Evolutionary conservation across 2,888 invertebrate species (phyloP).

Genomic region (Xanthorhoe designata): DNA sequence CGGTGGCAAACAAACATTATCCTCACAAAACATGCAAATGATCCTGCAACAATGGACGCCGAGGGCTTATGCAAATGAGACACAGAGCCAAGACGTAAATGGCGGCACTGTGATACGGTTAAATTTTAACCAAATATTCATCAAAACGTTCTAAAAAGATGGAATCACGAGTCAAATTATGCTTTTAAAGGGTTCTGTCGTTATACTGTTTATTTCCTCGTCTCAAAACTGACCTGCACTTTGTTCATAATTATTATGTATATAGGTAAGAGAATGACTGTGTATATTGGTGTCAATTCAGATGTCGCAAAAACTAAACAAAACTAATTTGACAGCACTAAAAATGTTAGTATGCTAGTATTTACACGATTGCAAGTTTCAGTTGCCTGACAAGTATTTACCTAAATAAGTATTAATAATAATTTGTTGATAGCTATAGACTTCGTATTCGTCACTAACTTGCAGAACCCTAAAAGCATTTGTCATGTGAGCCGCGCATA

Average conservation of each 20-base stretch:
- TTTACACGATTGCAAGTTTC: no score
- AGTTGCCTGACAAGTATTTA: no score
- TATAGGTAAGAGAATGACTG: no score
- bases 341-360: no score
- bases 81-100: conserved; percentile 55
- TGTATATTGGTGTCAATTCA: no score
- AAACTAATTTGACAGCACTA: no score
- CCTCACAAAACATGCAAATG: conserved; percentile 66
- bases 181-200: conserved; percentile 11
- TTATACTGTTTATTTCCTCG: not conserved
- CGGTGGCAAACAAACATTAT: conserved; percentile 69
- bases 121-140: conserved; percentile 79
- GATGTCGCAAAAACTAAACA: no score
- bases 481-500: conserved; percentile 68
- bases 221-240: no score
- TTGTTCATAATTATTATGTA: no score
- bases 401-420: no score
- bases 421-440: no score
- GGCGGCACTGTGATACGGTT: conserved; percentile 79
- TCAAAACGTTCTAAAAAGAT: conserved; percentile 39
- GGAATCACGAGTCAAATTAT: not conserved
- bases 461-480: conserved; percentile 47
- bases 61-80: conserved; percentile 67
- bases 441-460: not conserved
- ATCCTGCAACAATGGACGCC: conserved; percentile 48